Percentiles rank a stretch among this genome's conserved stretches.
Evolutionary conservation across 1,140 invertebrate genomes (phyloP).

Genomic region (Batillaria attramentaria): DNA sequence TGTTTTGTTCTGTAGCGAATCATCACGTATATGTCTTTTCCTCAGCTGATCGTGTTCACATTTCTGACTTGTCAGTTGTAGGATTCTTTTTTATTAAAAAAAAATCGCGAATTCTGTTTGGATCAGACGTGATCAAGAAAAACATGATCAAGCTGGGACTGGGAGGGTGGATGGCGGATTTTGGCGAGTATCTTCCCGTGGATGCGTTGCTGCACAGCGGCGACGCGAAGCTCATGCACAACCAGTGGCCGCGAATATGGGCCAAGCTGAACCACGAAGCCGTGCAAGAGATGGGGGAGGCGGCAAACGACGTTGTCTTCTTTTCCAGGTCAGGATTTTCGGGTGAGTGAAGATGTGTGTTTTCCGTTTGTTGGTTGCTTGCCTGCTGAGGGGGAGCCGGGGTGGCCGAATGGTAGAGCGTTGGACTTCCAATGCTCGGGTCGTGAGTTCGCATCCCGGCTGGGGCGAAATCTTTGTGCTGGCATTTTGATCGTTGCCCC

Average conservation of each 20-base stretch:
- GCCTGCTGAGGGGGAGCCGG: no score
- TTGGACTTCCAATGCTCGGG: no score
- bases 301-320: constrained; percentile 67
- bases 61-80: no score
- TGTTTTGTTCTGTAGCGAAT: background rate
- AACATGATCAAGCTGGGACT: constrained; percentile 70
- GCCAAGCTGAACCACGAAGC: constrained; percentile 63
- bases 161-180: constrained; percentile 73
- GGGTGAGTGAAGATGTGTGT: constrained; percentile 49
- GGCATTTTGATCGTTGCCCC: no score
- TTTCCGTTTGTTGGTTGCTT: no score
- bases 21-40: background rate
- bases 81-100: background rate
- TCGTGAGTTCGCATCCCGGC: no score
- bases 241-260: constrained; percentile 62
- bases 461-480: no score
- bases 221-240: constrained; percentile 50
- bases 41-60: background rate
- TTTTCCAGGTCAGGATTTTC: constrained; percentile 68
- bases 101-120: background rate
- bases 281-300: constrained; percentile 56
- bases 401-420: no score
- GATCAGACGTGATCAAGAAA: constrained; percentile 59
- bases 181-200: constrained; percentile 70
- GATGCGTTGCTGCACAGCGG: constrained; percentile 55